These are phyloP conservation scores for Scotopteryx bipunctaria DNA, from an alignment of 2,888 invertebrate species.

Conservation along the genomic window DNA sequence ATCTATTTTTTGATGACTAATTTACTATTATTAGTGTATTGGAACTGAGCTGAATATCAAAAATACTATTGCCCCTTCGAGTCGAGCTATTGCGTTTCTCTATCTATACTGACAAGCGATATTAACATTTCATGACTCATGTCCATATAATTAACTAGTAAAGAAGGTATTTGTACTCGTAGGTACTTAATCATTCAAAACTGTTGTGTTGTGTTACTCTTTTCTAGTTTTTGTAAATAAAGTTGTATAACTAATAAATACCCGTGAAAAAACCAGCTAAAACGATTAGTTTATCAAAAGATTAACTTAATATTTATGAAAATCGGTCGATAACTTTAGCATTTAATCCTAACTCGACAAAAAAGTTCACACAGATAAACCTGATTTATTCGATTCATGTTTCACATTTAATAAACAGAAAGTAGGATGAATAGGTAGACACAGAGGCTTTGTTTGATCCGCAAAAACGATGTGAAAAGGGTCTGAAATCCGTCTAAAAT, in stretches of 20 bases:
- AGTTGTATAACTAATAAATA: too few species aligned
- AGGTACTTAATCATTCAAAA: too few species aligned
- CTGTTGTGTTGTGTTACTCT: too few species aligned
- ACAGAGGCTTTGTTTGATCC: constrained; percentile 34
- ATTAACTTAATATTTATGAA: too few species aligned
- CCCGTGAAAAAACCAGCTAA: too few species aligned
- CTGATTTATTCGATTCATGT: constrained; percentile 28
- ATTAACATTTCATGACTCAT: too few species aligned
- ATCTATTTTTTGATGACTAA: neutral
- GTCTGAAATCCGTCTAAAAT: constrained; percentile 35
- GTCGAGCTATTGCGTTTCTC: too few species aligned
- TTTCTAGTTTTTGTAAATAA: too few species aligned
- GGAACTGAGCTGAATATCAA: neutral
- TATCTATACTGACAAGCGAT: too few species aligned
- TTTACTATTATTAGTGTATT: neutral
- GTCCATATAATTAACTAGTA: too few species aligned
- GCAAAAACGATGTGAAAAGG: constrained; percentile 41
- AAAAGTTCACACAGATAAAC: constrained; percentile 11
- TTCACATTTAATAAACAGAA: constrained; percentile 30
- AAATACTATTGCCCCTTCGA: neutral
- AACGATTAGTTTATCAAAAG: too few species aligned
- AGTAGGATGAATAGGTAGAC: constrained; percentile 29
- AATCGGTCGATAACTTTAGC: constrained; percentile 2
- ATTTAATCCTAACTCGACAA: constrained; percentile 4
- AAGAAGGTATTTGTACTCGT: too few species aligned